Evolutionary conservation across 2,113 vertebrate species (phyloP), one percentile per base, ranked within the genome.

Genomic region (Xyrauchen texanus): DNA sequence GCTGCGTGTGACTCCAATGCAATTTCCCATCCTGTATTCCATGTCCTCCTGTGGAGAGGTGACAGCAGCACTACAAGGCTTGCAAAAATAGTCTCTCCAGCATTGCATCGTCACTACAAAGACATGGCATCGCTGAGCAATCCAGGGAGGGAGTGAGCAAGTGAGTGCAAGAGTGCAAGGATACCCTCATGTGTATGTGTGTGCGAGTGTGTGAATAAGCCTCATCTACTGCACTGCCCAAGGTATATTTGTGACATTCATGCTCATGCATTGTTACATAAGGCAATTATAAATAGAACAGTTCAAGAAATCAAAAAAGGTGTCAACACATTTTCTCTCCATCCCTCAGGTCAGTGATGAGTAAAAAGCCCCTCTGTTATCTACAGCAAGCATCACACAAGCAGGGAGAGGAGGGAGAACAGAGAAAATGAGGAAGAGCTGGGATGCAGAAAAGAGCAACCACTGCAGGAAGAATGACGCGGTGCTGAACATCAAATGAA

Each of bases 11-110:
- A 92, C 91, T 90, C 90, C 85, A 7, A 92, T 94, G 91, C 93
- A 94, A 91, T 87, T 91, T 81, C 92, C 93, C 93, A 94, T 94
- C 89, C 87, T 92, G 89, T 92, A 93, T 90, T 93, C 92, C 92
- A 94, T 93, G 86, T 91, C 91, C 88, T 93, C 92, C 88, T 92
- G 87, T 10, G 93, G 92, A 81, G 92, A 93, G 75, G 89, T 91
- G 87, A 92, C 90, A 75, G 90, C 85, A 80, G 90, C 87, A 73
- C 91, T 93, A 91, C 93, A 93, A n/a, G 92, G 91, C 86, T 88
- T 85, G 86, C 93, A 93, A 79, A 94, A 88, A 82, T 92, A 91
- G 85, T 89, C 90, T 49, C 86, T 91, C 90, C 91, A 93, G 90
- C 92, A 92, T 86, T 93, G 92, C 93, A 93, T 94, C 78, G 68